These are phyloP conservation scores for Garrulus glandarius DNA, from an alignment of 2,797 vertebrate genomes.

Conservation along the genomic window DNA sequence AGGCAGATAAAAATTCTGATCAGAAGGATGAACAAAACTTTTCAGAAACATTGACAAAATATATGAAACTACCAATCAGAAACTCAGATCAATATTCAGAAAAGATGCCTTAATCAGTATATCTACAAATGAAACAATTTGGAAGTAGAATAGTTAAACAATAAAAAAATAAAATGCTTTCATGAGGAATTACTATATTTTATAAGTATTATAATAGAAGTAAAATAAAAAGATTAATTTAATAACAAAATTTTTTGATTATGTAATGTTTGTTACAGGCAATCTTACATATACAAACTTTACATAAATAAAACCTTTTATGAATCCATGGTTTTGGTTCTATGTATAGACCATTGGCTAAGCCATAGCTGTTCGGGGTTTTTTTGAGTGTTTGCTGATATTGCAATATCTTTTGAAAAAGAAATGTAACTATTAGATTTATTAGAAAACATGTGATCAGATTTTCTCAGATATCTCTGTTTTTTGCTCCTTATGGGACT, in stretches of 20 bases:
- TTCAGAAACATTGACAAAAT: not conserved
- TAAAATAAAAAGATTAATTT: not conserved
- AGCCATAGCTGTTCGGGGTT: accelerated
- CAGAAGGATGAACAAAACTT: not conserved
- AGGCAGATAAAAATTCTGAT: not conserved
- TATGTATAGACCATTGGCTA: not conserved
- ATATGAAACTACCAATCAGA: not conserved
- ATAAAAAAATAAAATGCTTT: not conserved
- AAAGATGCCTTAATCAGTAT: not conserved
- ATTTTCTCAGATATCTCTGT: not conserved
- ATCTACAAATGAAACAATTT: not conserved
- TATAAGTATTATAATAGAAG: not conserved
- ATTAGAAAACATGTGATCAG: not conserved
- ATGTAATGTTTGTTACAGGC: not conserved
- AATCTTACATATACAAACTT: not conserved
- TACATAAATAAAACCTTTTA: not conserved
- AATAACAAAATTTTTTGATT: not conserved
- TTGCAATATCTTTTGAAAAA: not conserved
- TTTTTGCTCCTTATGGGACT: not conserved
- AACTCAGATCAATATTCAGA: not conserved
- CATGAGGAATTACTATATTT: not conserved
- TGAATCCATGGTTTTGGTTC: not conserved
- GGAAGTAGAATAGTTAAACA: not conserved
- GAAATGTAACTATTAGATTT: not conserved
- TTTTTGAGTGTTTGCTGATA: not conserved